Conservation (phyloP, 2,888 invertebrate genomes). For the Agrotis clavis region DNA sequence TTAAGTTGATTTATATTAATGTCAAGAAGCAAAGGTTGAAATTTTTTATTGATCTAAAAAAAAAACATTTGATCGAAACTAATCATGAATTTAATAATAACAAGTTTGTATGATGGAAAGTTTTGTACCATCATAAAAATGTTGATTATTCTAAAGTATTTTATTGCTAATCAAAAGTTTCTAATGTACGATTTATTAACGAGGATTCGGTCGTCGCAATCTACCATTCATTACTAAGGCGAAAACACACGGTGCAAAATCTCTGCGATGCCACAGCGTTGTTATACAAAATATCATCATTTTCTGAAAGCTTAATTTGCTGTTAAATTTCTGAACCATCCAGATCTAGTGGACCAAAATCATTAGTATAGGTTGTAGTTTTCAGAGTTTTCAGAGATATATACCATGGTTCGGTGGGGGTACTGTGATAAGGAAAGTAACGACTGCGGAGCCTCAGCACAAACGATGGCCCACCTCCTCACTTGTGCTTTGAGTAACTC, state of each 20-base stretch:
- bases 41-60: not conserved
- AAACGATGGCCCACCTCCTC: no score
- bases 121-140: not conserved
- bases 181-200: not conserved
- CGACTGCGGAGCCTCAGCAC: no score
- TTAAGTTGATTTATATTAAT: constrained; percentile 4
- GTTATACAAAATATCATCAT: not conserved
- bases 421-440: no score
- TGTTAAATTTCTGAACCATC: not conserved
- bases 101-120: not conserved
- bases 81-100: not conserved
- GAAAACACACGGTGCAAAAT: constrained; percentile 22
- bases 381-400: no score
- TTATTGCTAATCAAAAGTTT: not conserved
- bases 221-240: constrained; percentile 38
- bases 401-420: no score
- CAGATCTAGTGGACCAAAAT: no score
- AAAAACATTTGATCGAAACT: not conserved
- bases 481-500: no score
- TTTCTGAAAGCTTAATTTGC: not conserved
- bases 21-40: not conserved
- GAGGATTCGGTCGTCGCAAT: not conserved
- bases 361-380: no score
- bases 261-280: constrained; percentile 33
- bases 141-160: no score